These are phyloP conservation scores for Ovis aries DNA, from an alignment of 2,113 vertebrate species.

Conservation along the genomic window ARS-UI_Ramb_v3.0 NC_056054.1:144568501-144569000, in stretches of 20 bases:
- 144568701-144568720: not conserved
- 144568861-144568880: not conserved
- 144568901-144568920: not conserved
- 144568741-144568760: not conserved
- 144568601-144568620: not conserved
- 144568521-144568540: not conserved
- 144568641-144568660: not conserved
- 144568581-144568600: not conserved
- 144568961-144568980: not conserved
- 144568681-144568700: not conserved
- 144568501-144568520: not conserved
- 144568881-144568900: not conserved
- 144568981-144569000: not conserved
- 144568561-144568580: not conserved
- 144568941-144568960: not conserved
- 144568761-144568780: not conserved
- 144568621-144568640: not conserved
- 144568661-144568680: accelerated
- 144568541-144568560: not conserved
- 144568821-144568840: not conserved
- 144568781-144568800: not conserved
- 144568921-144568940: not conserved
- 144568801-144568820: accelerated
- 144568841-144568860: not conserved
- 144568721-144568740: not conserved